These are phyloP conservation scores for Tuta absoluta DNA, from an alignment of 2,888 invertebrate species.

Conservation along the genomic window DNA sequence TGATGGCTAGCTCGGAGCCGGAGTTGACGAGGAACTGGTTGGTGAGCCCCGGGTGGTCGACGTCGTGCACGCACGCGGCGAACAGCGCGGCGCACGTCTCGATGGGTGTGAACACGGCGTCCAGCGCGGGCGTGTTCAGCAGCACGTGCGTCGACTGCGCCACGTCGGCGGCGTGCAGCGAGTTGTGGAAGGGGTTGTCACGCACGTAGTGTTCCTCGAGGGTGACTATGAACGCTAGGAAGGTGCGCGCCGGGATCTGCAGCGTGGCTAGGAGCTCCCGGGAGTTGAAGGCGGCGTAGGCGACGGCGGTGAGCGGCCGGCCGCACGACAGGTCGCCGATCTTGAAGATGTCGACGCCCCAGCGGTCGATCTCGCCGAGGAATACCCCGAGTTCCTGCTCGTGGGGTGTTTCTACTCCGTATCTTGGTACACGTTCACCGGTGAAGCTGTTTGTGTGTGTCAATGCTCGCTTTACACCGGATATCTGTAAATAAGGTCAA, in stretches of 20 bases:
- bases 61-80: conserved; percentile 99
- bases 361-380: conserved; percentile 90
- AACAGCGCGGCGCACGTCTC: conserved; percentile 98
- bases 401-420: conserved; percentile 95
- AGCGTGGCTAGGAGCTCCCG: conserved; percentile 94
- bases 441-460: conserved; percentile 96
- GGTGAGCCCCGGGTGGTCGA: conserved; percentile 99
- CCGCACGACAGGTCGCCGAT: conserved; percentile 95
- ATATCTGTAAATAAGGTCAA: conserved; percentile 83
- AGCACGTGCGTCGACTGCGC: conserved; percentile 98
- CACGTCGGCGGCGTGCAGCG: conserved; percentile 98
- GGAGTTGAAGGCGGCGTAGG: conserved; percentile 96
- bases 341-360: conserved; percentile 99
- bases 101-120: conserved; percentile 98
- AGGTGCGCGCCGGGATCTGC: conserved; percentile 96
- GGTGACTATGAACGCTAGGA: conserved; percentile 98
- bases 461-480: conserved; percentile 92
- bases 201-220: conserved; percentile 99
- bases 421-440: conserved; percentile 93
- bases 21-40: conserved; percentile 99
- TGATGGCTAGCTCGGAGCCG: conserved; percentile 98
- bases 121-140: conserved; percentile 96
- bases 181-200: conserved; percentile 99
- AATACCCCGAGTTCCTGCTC: conserved; percentile 92
- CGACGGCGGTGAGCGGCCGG: conserved; percentile 96